Base-by-base conservation (phyloP, 2,113 vertebrate species). In the Tringa solitaria region DNA sequence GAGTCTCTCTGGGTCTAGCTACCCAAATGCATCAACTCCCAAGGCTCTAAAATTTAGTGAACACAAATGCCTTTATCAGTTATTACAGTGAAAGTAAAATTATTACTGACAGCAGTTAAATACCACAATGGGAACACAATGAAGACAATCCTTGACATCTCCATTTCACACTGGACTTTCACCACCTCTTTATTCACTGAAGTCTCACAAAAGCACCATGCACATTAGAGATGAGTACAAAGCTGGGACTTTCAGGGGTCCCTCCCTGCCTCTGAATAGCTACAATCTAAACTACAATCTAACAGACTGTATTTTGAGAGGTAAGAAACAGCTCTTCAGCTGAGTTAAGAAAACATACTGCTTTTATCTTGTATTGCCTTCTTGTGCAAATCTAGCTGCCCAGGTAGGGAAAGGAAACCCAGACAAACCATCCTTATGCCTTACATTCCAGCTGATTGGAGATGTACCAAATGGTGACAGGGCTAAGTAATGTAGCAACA, bases 1-100 rank as follows among this genome's bases (percentile, higher is more conserved):
- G 27, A 95, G 82, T 85, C 84, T 88, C 70, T 82, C 77, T 84
- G 65, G 70, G 60, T 89, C 61, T 89, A 65, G 56, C 50, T 89
- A 48, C 33, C 37, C 26, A 72, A 92, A 48, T 61, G 70, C 14
- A 65, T 23, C 43, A 90, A 56, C 39, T 89, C 83, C 45, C 72
- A 83, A 68, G 72, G 39, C 83, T 77, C 86, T 76, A 68, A 95
- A 85, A 91, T 80, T 80, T 93, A 94, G 74, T 54, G 45, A 94
- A 82, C 64, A 87, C 22, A 76, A 96, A 81, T 68, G 45, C 22
- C 65, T 86, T 74, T 85, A 88, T 78, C 64, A 84, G 67, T 65
- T 86, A 90, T 77, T 88, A 84, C 33, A 83, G 63, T 63, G 79
- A 70, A 86, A 83, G 63, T 73, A 72, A 74, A 90, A 95, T 65